These are phyloP conservation scores for Lepus americanus DNA, from an alignment of 2,113 vertebrate species.

Conservation along the genomic window DNA sequence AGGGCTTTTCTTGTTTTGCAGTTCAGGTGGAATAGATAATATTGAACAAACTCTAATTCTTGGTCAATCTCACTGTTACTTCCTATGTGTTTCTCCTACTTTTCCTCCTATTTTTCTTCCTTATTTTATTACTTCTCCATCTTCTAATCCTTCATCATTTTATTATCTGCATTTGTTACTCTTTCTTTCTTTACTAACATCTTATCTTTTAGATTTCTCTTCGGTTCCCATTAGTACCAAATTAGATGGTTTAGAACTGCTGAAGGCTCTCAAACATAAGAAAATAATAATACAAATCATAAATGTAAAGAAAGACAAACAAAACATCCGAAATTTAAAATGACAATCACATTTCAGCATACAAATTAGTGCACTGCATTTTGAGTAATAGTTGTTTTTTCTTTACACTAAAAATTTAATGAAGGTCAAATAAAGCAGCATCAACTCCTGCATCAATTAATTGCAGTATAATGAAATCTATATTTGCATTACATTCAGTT, in stretches of 20 bases:
- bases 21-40: neutral
- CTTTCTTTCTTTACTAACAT: neutral
- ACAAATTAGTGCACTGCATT: neutral
- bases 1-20: neutral
- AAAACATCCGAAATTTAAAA: neutral
- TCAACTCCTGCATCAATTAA: neutral
- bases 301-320: neutral
- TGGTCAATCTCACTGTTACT: neutral
- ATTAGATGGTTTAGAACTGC: neutral
- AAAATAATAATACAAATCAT: neutral
- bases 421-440: neutral
- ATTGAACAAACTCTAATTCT: neutral
- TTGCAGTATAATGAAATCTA: neutral
- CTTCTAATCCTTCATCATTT: neutral
- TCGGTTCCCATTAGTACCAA: neutral
- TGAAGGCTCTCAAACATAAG: neutral
- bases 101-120: neutral
- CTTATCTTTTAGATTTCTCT: neutral
- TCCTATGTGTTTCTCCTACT: neutral
- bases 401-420: conserved; percentile 6
- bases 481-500: neutral
- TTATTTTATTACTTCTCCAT: neutral
- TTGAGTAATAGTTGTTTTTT: neutral
- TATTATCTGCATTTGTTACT: neutral
- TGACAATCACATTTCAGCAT: neutral